phyloP scores from a whole-genome alignment of 2,113 vertebrate species.

The Vicugna pacos region DNA sequence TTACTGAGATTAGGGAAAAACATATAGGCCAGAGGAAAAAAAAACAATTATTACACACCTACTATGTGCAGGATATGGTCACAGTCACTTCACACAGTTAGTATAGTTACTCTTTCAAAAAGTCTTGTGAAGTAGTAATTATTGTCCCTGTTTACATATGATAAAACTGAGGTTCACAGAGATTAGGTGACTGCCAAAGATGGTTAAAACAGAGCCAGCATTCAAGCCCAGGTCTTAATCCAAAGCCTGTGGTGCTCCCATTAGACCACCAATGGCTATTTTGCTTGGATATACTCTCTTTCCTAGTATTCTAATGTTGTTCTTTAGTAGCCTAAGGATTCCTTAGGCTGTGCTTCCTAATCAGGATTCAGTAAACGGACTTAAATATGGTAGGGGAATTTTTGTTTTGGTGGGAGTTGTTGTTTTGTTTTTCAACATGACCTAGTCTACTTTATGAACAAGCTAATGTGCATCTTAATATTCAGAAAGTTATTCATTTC shows the following conservation, averaged over 20 bases:
- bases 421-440: conserved; percentile 35
- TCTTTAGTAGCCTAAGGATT: not conserved
- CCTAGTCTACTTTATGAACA: conserved; percentile 16
- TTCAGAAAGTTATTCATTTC: not conserved
- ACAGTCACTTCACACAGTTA: not conserved
- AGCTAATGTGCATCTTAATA: conserved; percentile 15
- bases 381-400: not conserved
- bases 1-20: not conserved
- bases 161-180: not conserved
- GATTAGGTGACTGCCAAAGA: not conserved
- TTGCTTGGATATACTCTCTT: not conserved
- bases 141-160: not conserved
- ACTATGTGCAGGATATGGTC: not conserved
- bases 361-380: not conserved
- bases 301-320: not conserved
- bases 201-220: not conserved
- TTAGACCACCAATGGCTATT: not conserved
- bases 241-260: not conserved
- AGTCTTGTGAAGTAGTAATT: not conserved
- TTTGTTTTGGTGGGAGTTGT: conserved; percentile 40
- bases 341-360: not conserved
- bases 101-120: not conserved
- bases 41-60: not conserved
- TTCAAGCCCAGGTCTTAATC: not conserved
- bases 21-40: not conserved